Percentiles rank a stretch among this genome's conserved stretches.
Evolutionary conservation across 2,888 invertebrate species (phyloP).

Genomic region (Chrysolina oricalcia): DNA sequence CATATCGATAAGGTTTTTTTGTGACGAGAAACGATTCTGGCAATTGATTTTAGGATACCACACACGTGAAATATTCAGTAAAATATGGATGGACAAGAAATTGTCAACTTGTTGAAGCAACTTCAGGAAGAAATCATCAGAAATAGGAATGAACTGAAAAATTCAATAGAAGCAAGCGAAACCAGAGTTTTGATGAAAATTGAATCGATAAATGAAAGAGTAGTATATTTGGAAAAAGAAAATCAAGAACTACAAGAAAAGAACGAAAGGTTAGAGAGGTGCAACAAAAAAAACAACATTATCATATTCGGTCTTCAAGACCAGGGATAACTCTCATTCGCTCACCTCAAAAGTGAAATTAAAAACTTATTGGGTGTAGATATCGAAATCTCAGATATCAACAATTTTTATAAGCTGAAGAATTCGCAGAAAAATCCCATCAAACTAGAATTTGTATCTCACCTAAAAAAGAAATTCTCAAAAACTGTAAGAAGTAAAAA

Average conservation of each 20-base stretch:
- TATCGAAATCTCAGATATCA: slow-evolving; percentile 10
- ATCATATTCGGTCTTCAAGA: slow-evolving; percentile 22
- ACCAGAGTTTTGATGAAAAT: slow-evolving; percentile 18
- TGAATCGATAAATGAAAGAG: slow-evolving; percentile 10
- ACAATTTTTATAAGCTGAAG: background rate
- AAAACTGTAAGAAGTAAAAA: slow-evolving; percentile 12
- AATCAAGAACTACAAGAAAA: slow-evolving; percentile 19
- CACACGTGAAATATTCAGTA: slow-evolving; percentile 13
- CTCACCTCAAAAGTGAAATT: background rate
- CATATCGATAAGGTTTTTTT: too few species aligned
- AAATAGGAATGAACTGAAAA: slow-evolving; percentile 21
- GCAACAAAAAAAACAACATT: slow-evolving; percentile 1
- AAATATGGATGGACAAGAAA: slow-evolving; percentile 16
- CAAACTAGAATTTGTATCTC: background rate
- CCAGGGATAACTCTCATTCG: slow-evolving; percentile 14
- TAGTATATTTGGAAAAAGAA: slow-evolving; percentile 1
- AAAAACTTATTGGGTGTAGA: slow-evolving; percentile 24
- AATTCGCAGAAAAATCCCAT: background rate
- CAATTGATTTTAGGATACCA: background rate
- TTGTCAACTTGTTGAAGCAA: slow-evolving; percentile 2
- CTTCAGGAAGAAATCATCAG: background rate
- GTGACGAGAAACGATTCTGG: too few species aligned
- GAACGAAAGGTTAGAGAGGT: slow-evolving; percentile 16
- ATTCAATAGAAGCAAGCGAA: slow-evolving; percentile 23
- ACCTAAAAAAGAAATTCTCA: slow-evolving; percentile 12